phyloP scores from a whole-genome alignment of 2,797 vertebrate genomes.

The Lacerta bilineata region DNA sequence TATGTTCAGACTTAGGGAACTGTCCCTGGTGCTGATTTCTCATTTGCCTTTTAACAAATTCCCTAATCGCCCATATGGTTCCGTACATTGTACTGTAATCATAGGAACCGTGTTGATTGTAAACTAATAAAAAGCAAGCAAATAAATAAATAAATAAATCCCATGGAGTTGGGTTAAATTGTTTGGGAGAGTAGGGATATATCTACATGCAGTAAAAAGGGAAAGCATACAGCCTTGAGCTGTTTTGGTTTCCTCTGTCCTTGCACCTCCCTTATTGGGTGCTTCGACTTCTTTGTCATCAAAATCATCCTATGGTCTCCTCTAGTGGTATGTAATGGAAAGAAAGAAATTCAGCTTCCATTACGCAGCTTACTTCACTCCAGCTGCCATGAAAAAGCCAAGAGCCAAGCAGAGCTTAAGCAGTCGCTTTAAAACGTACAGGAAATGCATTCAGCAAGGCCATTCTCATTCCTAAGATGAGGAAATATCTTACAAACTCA shows the following conservation, averaged over 20 bases:
- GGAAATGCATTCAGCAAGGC: not conserved
- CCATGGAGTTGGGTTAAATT: not conserved
- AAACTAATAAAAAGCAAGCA: not conserved
- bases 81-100: not conserved
- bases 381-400: not conserved
- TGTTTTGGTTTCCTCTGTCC: not conserved
- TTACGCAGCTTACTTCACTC: not conserved
- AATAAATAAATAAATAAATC: not conserved
- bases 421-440: not conserved
- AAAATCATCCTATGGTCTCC: not conserved
- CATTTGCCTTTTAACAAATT: not conserved
- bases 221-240: not conserved
- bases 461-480: not conserved
- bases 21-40: slow-evolving; percentile 27
- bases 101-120: not conserved
- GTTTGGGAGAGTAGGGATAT: not conserved
- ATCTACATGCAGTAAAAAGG: not conserved
- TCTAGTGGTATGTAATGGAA: not conserved
- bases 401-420: not conserved
- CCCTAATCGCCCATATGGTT: not conserved
- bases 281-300: not conserved
- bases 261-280: not conserved
- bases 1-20: slow-evolving; percentile 8
- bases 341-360: not conserved
- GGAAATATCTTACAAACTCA: not conserved